Base-by-base conservation (phyloP, 2,888 invertebrate genomes). In the Atrina japonica region DNA sequence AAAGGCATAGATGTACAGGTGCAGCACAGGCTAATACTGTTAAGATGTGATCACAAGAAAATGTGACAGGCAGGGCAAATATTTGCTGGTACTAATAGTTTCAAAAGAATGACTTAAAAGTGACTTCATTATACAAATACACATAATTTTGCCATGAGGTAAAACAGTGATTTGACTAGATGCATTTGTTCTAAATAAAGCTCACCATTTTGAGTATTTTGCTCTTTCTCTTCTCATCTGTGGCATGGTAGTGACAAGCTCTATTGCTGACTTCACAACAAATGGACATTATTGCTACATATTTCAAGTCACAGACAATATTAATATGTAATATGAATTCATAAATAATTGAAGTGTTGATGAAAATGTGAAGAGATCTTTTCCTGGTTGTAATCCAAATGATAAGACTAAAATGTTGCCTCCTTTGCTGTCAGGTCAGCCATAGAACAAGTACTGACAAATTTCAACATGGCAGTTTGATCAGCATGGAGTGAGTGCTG, bases 121-220 rank as follows among this genome's bases (percentile, higher is more conserved):
- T 55, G 65, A 50, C 41, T 21, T 27, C n/a, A 21, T 30, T 50
- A 30, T 35, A 27, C 35, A 49, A 16, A 23, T 49, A n/a, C 27
- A 41, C 23, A 60, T 66, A 50, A 56, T 64, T 63, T 66, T 70
- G 70, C 58, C 65, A 77, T 74, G 82, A 82, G 83, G 83, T 83
- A 83, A 82, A 80, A 81, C 66, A 76, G 66, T 72, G 80, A 76
- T 81, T 75, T 82, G 86, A 86, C 86, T 86, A 86, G 86, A 86
- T 76, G 76, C 69, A 72, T 78, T 83, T 84, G 83, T 82, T 84
- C 82, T 82, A 76, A 81, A 84, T 86, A 82, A 84, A 86, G 83
- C 83, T 80, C 78, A 77, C 73, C 78, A 64, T 55, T 47, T 76
- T 84, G 84, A 86, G 84, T 85, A 85, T 84, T 86, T 66, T 73